phyloP scores from a whole-genome alignment of 2,797 vertebrate species.

The Danio choprae region DNA sequence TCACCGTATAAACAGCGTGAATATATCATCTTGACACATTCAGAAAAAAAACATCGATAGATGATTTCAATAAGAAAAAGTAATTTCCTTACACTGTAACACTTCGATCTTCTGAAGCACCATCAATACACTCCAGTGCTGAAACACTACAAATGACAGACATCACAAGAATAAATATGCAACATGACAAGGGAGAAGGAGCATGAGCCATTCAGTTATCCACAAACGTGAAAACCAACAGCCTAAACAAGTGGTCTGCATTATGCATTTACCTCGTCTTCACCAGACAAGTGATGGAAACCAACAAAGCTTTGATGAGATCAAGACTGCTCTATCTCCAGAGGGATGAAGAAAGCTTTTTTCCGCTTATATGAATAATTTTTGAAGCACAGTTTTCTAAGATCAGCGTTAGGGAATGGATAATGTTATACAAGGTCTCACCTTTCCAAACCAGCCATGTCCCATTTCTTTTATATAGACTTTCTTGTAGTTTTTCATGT shows the following conservation, averaged over 20 bases:
- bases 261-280: conserved; percentile 19
- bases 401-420: neutral
- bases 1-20: neutral
- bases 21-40: neutral
- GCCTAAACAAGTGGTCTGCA: conserved; percentile 10
- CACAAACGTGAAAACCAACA: conserved; percentile 18
- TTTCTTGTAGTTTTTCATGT: too few species aligned
- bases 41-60: neutral
- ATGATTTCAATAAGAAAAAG: neutral
- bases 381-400: conserved; percentile 14
- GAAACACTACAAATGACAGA: neutral
- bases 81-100: neutral
- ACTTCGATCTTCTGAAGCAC: neutral
- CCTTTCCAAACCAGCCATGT: conserved; percentile 96
- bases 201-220: neutral
- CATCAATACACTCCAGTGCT: neutral
- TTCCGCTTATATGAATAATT: neutral
- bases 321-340: conserved; percentile 24
- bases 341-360: neutral
- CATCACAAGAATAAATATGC: neutral
- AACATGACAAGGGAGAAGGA: neutral
- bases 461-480: conserved; percentile 97
- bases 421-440: conserved; percentile 67
- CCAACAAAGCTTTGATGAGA: conserved; percentile 15
- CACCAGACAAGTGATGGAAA: neutral